Evolutionary conservation across 2,797 vertebrate genomes (phyloP), one percentile per base, ranked within the genome.

Genomic region (Toxotes lorentzi): DNA sequence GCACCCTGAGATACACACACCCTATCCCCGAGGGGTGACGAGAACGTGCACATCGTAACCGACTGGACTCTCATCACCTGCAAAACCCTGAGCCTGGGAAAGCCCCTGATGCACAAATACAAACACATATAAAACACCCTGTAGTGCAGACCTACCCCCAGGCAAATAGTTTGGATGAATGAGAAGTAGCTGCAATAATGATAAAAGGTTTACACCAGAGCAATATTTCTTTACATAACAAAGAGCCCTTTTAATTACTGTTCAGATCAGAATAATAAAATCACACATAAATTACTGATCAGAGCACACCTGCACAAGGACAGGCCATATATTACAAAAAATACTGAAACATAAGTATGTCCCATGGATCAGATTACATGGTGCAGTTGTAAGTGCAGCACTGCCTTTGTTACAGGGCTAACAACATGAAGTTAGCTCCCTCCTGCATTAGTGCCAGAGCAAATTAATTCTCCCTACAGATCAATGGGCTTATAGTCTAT

Each of bases 401-500:
- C 17, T 78, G 75, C 58, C 59, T 83, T 79, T 74, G 90, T 90
- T 91, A 91, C 12, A 0, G 4, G 74, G 64, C 83, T 89, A 88
- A 90, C 84, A 81, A 83, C 78, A 76, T 84, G 50, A 86, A 74
- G 88, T 90, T 86, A 77, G 89, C 84, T 82, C 85, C 67, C 63
- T 85, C 56, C 73, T 79, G 85, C 79, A 87, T 91, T 89, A 87
- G 81, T 85, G 88, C 80, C 86, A 90, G 77, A 76, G 64, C 76
- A 90, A 87, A 93, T 91, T 79, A 86, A 90, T 90, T 85, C 84
- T 83, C 81, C 79, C 82, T 30, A 32, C 83, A 92, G 85, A 93
- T 89, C 91, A 88, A 88, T 91, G 85, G 85, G 76, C 83, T 86
- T 88, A 92, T 83, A 83, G 83, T 83, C 87, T 48, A 70, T 78